Evolutionary conservation across 2,113 vertebrate species (phyloP).

Genomic region (Arenaria interpres): DNA sequence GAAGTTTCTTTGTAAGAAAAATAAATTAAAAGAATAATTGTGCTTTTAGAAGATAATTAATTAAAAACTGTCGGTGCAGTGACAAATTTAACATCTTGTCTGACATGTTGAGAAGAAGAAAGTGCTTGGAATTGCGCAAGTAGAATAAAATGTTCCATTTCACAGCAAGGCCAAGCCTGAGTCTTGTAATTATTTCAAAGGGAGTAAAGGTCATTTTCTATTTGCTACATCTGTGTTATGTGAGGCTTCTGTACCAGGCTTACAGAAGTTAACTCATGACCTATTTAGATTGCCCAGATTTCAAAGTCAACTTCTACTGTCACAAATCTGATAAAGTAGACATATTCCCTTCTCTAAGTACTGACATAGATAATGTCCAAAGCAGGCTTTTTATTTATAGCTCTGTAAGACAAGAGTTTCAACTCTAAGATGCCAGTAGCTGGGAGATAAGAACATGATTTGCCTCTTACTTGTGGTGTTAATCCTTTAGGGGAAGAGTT

Average conservation of each 20-base stretch:
- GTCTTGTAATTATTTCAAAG: constrained; percentile 72
- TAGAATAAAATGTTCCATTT: constrained; percentile 73
- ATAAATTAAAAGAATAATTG: constrained; percentile 48
- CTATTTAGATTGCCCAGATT: constrained; percentile 46
- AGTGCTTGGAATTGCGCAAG: constrained; percentile 37
- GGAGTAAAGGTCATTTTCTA: constrained; percentile 71
- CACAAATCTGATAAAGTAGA: constrained; percentile 20
- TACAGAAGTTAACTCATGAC: constrained; percentile 5
- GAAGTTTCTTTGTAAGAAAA: constrained; percentile 47
- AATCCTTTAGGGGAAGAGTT: neutral
- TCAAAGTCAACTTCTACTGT: neutral
- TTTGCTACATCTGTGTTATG: constrained; percentile 49
- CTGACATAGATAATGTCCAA: neutral
- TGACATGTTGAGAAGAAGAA: constrained; percentile 60
- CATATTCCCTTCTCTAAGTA: neutral
- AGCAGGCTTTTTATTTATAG: constrained; percentile 28
- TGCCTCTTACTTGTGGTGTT: neutral
- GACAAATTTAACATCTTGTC: constrained; percentile 62
- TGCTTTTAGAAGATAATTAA: constrained; percentile 70
- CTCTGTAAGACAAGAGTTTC: neutral
- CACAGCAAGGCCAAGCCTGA: constrained; percentile 39
- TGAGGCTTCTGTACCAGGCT: neutral
- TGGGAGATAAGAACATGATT: neutral
- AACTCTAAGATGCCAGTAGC: neutral
- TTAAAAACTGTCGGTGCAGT: constrained; percentile 46